Base-by-base conservation (phyloP, 2,888 invertebrate species). In the Oscheius sp. region DNA sequence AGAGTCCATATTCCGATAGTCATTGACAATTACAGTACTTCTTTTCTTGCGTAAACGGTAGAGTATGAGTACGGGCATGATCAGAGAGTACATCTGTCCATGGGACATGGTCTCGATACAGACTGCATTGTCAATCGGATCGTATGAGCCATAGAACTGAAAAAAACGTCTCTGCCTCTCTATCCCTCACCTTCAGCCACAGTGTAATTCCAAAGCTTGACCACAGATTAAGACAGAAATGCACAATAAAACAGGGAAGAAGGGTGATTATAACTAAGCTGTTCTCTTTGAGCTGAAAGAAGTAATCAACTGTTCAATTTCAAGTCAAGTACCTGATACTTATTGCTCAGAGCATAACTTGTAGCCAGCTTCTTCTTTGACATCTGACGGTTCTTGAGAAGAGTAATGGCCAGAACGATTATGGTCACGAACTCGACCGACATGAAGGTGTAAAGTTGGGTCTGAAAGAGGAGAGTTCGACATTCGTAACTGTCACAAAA, bases 81-180 rank as follows among this genome's bases (percentile, higher is more conserved):
- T 60, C 35, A 60, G 33, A n/a, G 59, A 60, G n/a, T 60, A 60
- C 59, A 60, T 60, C 37, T 60, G 59, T 11, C 32, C 59, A 33
- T 60, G 59, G 9, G 59, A 60, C 35, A 60, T 32, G 11, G n/a
- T 29, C n/a, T 60, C 59, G 35, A 60, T 60, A 32, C 59, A 60
- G 13, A 60, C 35, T n/a, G 59, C 59, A 33, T 60, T 60, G 42
- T 60, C 42, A 2, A 60, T 60, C n/a, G 35, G 32, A n/a, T 60
- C 59, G 42, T 60, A 60, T 11, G 59, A 60, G 10, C 59, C 59
- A 33, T 32, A 32, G 59, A 60, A 60, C 59, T 60, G 35, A 11
- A 60, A 58, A 33, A 53, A 13, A 53, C 29, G 29, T 53, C 29
- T 53, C 29, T 53, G 4, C 7, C 42, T 53, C 21, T 53, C 21